Conservation (phyloP, 92 coral and sea anemone genomes). For the Epizoanthus scotinus region DNA sequence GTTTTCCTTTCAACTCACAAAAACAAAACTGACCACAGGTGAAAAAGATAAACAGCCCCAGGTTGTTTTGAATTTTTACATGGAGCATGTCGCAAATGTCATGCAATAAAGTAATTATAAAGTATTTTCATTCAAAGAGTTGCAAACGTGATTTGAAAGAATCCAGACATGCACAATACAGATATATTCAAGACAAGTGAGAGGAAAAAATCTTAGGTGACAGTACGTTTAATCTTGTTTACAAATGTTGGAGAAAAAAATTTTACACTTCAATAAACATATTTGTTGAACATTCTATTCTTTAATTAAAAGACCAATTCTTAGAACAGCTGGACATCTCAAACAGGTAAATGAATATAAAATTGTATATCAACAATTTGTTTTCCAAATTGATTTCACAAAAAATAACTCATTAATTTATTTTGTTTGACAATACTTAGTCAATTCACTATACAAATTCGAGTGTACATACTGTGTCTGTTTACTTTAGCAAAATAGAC, state of each 20-base stretch:
- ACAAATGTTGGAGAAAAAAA: not conserved
- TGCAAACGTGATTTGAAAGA: not conserved
- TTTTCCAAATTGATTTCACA: not conserved
- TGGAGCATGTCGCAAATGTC: not conserved
- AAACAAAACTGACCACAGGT: not conserved
- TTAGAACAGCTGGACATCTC: constrained; percentile 16
- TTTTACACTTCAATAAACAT: not conserved
- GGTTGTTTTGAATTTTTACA: constrained; percentile 9
- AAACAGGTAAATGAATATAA: not conserved
- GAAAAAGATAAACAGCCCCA: constrained; percentile 3
- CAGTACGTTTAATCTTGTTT: not conserved
- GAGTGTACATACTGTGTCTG: not conserved
- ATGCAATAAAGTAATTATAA: not conserved
- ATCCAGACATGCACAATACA: not conserved
- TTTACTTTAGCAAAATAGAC: constrained; percentile 15
- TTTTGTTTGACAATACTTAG: not conserved
- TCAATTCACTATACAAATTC: not conserved
- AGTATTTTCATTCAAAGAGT: too few relatives aligned
- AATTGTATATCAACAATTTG: not conserved
- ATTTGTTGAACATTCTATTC: not conserved
- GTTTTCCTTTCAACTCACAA: not conserved
- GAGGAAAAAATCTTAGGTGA: not conserved
- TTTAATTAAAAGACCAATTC: constrained; percentile 8
- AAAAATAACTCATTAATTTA: not conserved
- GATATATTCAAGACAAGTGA: not conserved